A percentile compares a stretch with the other conserved stretches of the same genome.
Conservation (phyloP, 2,888 invertebrate species). For the Onchidella celtica region DNA sequence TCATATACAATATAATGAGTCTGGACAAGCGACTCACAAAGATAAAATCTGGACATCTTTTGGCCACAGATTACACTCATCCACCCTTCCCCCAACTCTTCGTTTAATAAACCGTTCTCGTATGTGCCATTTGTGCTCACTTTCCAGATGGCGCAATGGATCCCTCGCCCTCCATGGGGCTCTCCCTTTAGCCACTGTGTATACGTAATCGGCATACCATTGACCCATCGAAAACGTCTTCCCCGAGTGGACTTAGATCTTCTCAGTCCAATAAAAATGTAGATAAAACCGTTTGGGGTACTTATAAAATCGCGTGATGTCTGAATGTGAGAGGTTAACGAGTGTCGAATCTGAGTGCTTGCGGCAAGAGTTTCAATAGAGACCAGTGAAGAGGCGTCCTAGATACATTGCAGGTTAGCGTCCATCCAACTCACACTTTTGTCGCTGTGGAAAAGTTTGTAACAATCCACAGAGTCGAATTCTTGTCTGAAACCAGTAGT, state of each 20-base stretch:
- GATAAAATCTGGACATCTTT: neutral
- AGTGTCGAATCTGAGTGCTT: neutral
- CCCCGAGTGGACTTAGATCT: neutral
- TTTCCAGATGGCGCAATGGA: conserved; percentile 4
- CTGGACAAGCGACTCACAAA: conserved; percentile 29
- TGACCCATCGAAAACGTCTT: conserved; percentile 32
- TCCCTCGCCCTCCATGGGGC: neutral
- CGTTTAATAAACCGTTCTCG: neutral
- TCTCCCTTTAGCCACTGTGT: neutral
- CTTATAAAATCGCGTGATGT: neutral
- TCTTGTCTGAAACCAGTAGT: no score
- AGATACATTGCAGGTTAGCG: conserved; percentile 5
- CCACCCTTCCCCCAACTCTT: conserved; percentile 9
- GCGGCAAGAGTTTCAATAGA: conserved; percentile 1
- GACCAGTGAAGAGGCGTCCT: neutral
- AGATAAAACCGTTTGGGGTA: neutral
- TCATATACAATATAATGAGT: no score
- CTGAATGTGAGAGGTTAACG: neutral
- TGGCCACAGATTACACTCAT: conserved; percentile 20
- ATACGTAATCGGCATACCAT: conserved; percentile 16
- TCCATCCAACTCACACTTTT: conserved; percentile 20
- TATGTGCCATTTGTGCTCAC: neutral
- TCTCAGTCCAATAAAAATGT: conserved; percentile 13
- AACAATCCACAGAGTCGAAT: neutral
- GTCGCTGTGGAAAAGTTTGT: neutral